Evolutionary conservation across 2,113 vertebrate genomes (phyloP).

Genomic region (Pagrus major): DNA sequence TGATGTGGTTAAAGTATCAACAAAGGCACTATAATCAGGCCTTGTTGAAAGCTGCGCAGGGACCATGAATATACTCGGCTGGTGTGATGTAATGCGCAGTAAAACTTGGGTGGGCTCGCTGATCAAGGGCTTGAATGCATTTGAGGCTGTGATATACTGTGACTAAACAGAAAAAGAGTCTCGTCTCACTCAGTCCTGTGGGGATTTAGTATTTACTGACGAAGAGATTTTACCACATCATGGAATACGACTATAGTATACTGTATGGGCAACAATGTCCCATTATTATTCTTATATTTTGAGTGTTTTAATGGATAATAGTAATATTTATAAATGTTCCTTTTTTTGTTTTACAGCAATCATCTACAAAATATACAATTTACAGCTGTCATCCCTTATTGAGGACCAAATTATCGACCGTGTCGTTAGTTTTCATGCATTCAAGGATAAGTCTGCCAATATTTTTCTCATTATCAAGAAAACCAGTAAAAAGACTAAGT

Average conservation of each 20-base stretch:
- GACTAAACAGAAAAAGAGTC: conserved; percentile 33
- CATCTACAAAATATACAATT: neutral
- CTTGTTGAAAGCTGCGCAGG: conserved; percentile 32
- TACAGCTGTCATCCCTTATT: neutral
- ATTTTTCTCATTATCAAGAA: neutral
- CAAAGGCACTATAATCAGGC: conserved; percentile 49
- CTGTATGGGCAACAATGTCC: neutral
- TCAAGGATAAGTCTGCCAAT: neutral
- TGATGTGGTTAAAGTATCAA: conserved; percentile 56
- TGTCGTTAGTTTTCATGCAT: neutral
- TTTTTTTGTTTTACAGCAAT: neutral
- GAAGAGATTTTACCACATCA: neutral
- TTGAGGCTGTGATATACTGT: conserved; percentile 32
- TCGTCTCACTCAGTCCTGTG: neutral
- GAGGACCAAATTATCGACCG: neutral
- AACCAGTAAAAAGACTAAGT: neutral
- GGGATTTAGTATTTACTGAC: conserved; percentile 24
- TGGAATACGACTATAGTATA: neutral
- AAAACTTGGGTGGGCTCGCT: conserved; percentile 62
- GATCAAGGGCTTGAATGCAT: conserved; percentile 49
- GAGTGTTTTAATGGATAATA: too few species aligned
- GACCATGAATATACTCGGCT: conserved; percentile 14
- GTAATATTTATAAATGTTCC: neutral
- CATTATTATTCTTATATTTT: neutral
- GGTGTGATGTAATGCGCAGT: conserved; percentile 68